Evolutionary conservation across 2,113 vertebrate species (phyloP).

Genomic region (Acinonyx jubatus): DNA sequence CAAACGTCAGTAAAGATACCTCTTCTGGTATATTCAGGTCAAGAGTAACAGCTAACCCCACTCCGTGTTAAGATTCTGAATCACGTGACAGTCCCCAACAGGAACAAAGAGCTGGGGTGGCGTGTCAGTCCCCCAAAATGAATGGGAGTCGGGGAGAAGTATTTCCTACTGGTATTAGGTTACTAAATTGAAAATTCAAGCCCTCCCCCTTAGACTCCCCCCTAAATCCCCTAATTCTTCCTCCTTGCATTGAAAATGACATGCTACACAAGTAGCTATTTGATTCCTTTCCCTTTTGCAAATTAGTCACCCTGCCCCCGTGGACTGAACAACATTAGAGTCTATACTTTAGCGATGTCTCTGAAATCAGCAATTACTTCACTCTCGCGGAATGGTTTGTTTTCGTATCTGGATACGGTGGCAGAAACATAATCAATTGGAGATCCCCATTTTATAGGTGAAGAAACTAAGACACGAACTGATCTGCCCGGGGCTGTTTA

Average conservation of each 20-base stretch:
- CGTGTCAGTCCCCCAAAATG: background rate
- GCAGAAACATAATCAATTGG: background rate
- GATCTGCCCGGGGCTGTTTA: background rate
- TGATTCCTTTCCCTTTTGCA: slow-evolving; percentile 42
- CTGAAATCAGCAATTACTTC: slow-evolving; percentile 1
- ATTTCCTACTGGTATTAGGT: background rate
- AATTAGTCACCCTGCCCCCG: slow-evolving; percentile 46
- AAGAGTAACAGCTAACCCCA: background rate
- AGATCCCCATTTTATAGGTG: background rate
- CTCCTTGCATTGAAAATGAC: background rate
- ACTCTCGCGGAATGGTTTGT: background rate
- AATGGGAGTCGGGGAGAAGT: background rate
- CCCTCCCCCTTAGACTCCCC: background rate
- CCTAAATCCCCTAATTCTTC: background rate
- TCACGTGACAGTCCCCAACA: background rate
- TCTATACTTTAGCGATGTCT: background rate
- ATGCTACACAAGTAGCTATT: background rate
- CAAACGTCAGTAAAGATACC: background rate
- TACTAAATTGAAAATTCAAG: background rate
- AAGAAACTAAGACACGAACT: background rate
- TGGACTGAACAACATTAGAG: background rate
- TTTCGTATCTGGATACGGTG: background rate
- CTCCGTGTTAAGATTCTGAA: background rate
- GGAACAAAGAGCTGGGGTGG: background rate
- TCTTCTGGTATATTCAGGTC: background rate